Evolutionary conservation across 2,888 invertebrate species (phyloP), one percentile per base, ranked within the genome.

Genomic region (Bellardia pandia): DNA sequence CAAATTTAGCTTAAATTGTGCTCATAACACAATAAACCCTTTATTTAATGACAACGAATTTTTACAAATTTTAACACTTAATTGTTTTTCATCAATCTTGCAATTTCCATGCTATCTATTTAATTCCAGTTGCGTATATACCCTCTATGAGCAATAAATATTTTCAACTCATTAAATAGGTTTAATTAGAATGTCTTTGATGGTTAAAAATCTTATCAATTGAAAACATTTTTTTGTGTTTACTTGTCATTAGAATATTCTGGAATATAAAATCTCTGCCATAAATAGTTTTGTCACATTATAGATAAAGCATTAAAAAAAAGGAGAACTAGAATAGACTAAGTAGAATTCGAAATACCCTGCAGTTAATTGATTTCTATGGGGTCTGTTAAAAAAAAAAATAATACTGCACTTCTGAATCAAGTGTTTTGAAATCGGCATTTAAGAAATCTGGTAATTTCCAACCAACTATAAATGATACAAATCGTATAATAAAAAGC

Each of bases 121-220:
- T 37, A 37, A 37, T 37, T 37, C 5, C 5, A 37, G 37, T 3
- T 37, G 37, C 6, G 4, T 37, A 37, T 37, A 37, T 6, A 3
- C 5, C 37, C 37, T 5, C 37, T 37, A 6, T 5, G 37, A 37
- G 37, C 37, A 37, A 37, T 37, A 37, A 23, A 30, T 58, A 30
- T 33, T n/a, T 48, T 8, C 14, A 51, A 23, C 48, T 69, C 33
- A 14, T n/a, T 69, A 69, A 51, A 30, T 33, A 51, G 14, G 30
- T 33, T 71, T 71, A 53, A 53, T 71, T 51, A 53, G 9, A 53
- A 71, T 11, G 37, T 45, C 11, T 9, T 9, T 23, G 5, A 53
- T 8, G 16, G 13, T 13, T 11, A n/a, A 56, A 23, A 56, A 66
- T 68, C 56, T 77, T 68, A 68, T 77, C 77, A 56, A 33, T 23